Percentiles rank a stretch among this genome's conserved stretches.
phyloP scores from a whole-genome alignment of 2,113 vertebrate species.

The Oxyruncus cristatus region DNA sequence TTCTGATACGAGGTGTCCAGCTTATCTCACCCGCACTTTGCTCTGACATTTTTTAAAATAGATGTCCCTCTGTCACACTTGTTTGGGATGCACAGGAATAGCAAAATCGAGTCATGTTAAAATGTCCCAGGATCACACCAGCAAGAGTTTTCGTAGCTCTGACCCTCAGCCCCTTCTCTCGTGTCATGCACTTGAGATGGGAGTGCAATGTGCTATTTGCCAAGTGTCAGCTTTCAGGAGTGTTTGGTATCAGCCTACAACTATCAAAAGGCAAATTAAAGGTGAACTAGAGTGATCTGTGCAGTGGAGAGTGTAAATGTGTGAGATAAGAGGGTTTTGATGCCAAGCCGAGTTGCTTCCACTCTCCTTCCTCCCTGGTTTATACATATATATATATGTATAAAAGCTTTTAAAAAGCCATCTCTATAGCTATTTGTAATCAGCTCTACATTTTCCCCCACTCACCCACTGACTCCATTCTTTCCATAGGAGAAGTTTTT shows the following conservation, averaged over 20 bases:
- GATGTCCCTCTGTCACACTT: neutral
- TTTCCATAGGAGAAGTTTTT: neutral
- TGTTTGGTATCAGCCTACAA: slow-evolving; percentile 60
- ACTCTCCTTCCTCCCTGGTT: neutral
- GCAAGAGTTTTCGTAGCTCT: neutral
- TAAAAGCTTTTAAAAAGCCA: neutral
- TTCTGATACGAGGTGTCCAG: neutral
- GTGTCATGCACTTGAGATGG: slow-evolving; percentile 11
- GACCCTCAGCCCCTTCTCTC: slow-evolving; percentile 35
- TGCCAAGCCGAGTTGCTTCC: neutral
- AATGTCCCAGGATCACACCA: slow-evolving; percentile 32
- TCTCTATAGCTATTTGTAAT: neutral
- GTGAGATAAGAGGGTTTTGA: neutral
- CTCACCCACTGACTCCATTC: neutral
- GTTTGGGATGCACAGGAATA: neutral
- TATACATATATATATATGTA: neutral
- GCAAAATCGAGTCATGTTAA: neutral
- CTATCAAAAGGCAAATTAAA: slow-evolving; percentile 70
- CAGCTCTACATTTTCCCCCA: neutral
- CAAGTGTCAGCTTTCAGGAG: slow-evolving; percentile 69
- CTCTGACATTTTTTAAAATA: slow-evolving; percentile 43
- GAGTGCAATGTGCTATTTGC: neutral
- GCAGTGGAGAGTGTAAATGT: slow-evolving; percentile 1
- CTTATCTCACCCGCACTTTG: neutral
- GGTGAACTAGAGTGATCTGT: slow-evolving; percentile 56